A percentile compares a stretch with the other conserved stretches of the same genome.
These are phyloP conservation scores for Aphelenchoides besseyi DNA, from an alignment of 1,140 invertebrate species.

Conservation along the genomic window DNA sequence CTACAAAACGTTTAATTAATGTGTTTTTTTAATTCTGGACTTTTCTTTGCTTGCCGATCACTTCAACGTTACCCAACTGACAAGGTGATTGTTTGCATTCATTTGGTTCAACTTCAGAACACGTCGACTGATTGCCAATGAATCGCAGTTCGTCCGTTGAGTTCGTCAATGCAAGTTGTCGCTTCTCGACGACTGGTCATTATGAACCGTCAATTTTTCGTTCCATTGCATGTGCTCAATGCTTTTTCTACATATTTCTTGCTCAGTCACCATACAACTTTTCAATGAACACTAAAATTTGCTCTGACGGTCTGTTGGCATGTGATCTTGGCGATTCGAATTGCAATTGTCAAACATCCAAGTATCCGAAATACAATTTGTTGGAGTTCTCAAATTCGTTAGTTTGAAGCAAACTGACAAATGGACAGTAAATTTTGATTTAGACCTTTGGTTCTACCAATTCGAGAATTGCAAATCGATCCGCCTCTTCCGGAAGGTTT, in stretches of 20 bases:
- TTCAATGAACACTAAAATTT: conserved; percentile 14
- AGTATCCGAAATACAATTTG: conserved; percentile 3
- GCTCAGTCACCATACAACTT: conserved; percentile 24
- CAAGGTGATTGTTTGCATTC: no score
- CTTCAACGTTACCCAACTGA: background rate
- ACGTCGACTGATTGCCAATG: no score
- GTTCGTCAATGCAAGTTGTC: background rate
- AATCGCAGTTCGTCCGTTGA: background rate
- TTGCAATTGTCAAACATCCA: background rate
- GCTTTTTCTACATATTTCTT: conserved; percentile 27
- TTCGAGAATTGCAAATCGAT: conserved; percentile 23
- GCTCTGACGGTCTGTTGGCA: conserved; percentile 17
- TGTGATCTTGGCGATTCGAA: background rate
- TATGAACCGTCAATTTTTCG: conserved; percentile 17
- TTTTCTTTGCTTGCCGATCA: background rate
- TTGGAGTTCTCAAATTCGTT: conserved; percentile 10
- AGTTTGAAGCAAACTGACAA: background rate
- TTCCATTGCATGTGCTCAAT: conserved; percentile 25
- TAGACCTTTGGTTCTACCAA: conserved; percentile 24
- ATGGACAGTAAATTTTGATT: conserved; percentile 6
- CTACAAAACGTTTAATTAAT: background rate
- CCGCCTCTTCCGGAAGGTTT: conserved; percentile 33
- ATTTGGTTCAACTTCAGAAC: no score
- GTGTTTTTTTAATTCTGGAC: background rate
- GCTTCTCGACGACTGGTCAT: background rate